Base-by-base conservation (phyloP, 1,140 invertebrate species). In the Drosophila pandora region DNA sequence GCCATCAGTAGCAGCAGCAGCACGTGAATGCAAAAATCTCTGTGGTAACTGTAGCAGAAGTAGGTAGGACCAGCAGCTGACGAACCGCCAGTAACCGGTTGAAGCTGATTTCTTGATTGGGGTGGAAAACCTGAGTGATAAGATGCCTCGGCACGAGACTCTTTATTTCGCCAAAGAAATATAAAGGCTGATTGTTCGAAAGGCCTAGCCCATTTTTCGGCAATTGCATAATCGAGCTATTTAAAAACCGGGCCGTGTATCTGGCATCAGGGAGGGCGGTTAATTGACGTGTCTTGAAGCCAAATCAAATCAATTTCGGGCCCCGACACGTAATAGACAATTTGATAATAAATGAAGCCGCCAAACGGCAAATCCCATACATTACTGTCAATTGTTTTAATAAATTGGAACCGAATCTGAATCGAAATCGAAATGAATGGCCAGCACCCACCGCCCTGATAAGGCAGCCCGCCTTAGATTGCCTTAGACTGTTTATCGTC, bases 311-410 rank as follows among this genome's bases (percentile, higher is more conserved):
- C 78, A 81, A 77, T 81, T 81, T 47, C 10, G 52, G 25, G 43
- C 62, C 45, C 47, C 49, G 70, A 63, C 71, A 72, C 61, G 61
- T 63, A 63, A 84, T 68, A 61, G 75, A 79, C 75, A 83, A 83
- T 79, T 77, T 74, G 67, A 81, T 85, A 73, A 79, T 83, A 78
- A 79, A 75, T 61, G 79, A 61, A 55, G 63, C 43, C 37, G 39
- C n/a, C 12, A 13, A 12, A 10, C 48, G 2, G 37, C 41, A 55
- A 65, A 53, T 39, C 62, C 55, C 82, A 85, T 85, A 77, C 82
- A 85, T 85, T 85, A 85, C 64, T 85, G 82, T 85, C 82, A 87
- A 78, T 76, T 78, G 74, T 65, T 78, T 71, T 73, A 84, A 76
- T 62, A 69, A 76, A 69, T 81, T 73, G 60, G 32, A 50, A 53